phyloP scores from a whole-genome alignment of 2,888 invertebrate species.

The Rapana venosa region DNA sequence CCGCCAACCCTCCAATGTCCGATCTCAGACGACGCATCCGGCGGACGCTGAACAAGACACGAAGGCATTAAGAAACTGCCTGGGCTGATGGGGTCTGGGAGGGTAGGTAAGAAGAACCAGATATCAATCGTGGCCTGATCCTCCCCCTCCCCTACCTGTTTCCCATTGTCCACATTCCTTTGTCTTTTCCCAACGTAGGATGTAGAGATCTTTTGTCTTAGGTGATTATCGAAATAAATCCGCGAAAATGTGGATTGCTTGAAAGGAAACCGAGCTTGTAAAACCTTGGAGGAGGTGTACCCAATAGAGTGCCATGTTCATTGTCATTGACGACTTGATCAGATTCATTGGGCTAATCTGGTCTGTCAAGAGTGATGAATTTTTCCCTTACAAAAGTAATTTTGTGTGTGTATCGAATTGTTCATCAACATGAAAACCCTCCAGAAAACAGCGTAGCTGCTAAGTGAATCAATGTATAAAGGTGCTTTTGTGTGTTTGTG shows the following conservation, averaged over 20 bases:
- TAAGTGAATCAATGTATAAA: too few species aligned
- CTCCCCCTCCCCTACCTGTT: neutral
- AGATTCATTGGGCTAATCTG: too few species aligned
- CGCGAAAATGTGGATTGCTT: neutral
- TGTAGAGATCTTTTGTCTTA: neutral
- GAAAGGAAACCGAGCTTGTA: too few species aligned
- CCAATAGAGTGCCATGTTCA: too few species aligned
- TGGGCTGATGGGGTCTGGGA: slow-evolving; percentile 2
- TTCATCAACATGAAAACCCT: too few species aligned
- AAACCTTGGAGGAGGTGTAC: too few species aligned
- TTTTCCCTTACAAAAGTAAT: too few species aligned
- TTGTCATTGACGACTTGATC: too few species aligned
- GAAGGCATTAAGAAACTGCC: slow-evolving; percentile 33
- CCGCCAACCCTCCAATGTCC: slow-evolving; percentile 48
- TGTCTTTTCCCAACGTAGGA: neutral
- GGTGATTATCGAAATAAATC: neutral
- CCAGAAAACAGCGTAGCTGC: too few species aligned
- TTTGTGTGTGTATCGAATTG: too few species aligned
- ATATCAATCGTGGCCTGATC: neutral
- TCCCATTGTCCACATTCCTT: neutral
- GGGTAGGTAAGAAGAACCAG: slow-evolving; percentile 41
- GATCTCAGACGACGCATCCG: slow-evolving; percentile 50
- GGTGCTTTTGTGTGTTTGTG: too few species aligned
- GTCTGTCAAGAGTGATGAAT: too few species aligned
- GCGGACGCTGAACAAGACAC: slow-evolving; percentile 51